A percentile compares a stretch with the other conserved stretches of the same genome.
Evolutionary conservation across 2,113 vertebrate genomes (phyloP).

Genomic region (Macrotis lagotis): DNA sequence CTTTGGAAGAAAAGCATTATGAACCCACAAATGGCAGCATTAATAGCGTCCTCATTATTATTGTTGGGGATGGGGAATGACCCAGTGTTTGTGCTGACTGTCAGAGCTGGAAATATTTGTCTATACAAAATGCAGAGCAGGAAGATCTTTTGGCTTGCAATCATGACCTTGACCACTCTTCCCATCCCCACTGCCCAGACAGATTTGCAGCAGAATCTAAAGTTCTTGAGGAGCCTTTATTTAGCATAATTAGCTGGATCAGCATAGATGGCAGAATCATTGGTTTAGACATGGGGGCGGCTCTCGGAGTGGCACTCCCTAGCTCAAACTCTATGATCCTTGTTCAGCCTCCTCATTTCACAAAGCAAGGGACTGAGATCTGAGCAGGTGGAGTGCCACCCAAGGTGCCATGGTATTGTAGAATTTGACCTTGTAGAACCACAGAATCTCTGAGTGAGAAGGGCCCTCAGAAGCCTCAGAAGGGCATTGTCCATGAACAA

Average conservation of each 20-base stretch:
- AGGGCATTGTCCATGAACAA: background rate
- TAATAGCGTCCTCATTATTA: slow-evolving; percentile 61
- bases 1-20: slow-evolving; percentile 68
- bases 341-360: slow-evolving; percentile 17
- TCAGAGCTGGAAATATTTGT: slow-evolving; percentile 62
- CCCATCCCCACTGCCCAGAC: background rate
- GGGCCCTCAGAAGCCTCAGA: background rate
- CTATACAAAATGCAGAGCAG: slow-evolving; percentile 25
- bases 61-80: slow-evolving; percentile 53
- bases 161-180: background rate
- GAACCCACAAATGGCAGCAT: slow-evolving; percentile 58
- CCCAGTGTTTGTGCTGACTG: slow-evolving; percentile 54
- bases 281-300: background rate
- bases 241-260: background rate
- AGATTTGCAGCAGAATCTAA: slow-evolving; percentile 1
- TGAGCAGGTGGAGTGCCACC: background rate
- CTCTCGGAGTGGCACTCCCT: background rate
- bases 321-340: background rate
- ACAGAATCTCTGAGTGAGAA: background rate
- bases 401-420: background rate
- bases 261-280: background rate
- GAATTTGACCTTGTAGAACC: background rate
- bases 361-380: background rate
- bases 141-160: background rate
- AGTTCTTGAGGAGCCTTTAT: background rate